These are phyloP conservation scores for Brachionus sp. DNA, from an alignment of 1,140 invertebrate genomes.

Conservation along the genomic window DNA sequence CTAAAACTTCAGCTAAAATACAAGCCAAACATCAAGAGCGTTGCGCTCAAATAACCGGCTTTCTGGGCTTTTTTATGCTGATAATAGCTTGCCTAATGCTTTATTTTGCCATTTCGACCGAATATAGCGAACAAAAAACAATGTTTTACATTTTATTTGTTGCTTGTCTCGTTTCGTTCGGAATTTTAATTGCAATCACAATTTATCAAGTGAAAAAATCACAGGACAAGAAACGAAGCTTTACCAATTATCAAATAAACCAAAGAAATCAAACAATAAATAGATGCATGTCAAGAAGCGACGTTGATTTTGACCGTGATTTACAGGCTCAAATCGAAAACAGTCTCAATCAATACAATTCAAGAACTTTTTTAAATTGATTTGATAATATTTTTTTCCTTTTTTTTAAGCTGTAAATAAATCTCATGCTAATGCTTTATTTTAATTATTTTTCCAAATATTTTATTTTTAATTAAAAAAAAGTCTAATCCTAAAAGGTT, in stretches of 20 bases:
- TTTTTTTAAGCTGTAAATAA: background rate
- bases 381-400: background rate
- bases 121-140: slow-evolving; percentile 44
- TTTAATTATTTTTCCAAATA: background rate
- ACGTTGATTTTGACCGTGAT: background rate
- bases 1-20: background rate
- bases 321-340: background rate
- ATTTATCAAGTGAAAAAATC: background rate
- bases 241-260: background rate
- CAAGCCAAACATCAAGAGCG: background rate
- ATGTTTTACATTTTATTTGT: slow-evolving; percentile 38
- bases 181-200: background rate
- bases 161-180: background rate
- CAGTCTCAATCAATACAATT: background rate
- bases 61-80: background rate
- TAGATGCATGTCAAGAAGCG: background rate
- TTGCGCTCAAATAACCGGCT: slow-evolving; percentile 20
- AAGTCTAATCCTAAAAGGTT: background rate
- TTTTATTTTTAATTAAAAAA: background rate
- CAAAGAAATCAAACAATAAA: background rate
- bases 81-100: background rate
- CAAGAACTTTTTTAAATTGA: background rate
- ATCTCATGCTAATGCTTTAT: background rate
- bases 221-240: background rate
- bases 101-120: background rate